A percentile compares a stretch with the other conserved stretches of the same genome.
Conservation (phyloP, 2,113 vertebrate genomes). For the Phylloscopus trochilus region DNA sequence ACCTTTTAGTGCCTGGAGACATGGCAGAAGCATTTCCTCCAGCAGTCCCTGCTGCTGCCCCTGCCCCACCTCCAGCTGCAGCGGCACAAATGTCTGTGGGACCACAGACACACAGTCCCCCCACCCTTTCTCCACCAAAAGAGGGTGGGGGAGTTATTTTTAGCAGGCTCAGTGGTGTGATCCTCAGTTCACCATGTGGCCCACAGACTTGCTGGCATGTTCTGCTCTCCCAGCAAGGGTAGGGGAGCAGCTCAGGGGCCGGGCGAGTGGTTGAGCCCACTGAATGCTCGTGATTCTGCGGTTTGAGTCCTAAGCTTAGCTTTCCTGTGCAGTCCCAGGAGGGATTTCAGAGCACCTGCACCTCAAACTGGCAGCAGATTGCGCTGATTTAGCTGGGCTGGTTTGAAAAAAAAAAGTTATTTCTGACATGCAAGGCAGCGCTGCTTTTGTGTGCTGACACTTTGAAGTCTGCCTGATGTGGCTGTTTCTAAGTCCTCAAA, state of each 20-base stretch:
- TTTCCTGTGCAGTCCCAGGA: not conserved
- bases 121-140: accelerated
- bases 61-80: not conserved
- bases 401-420: not conserved
- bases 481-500: not conserved
- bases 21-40: not conserved
- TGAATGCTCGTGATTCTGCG: not conserved
- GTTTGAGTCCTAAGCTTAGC: not conserved
- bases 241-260: not conserved
- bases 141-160: not conserved
- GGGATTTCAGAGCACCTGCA: not conserved
- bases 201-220: not conserved
- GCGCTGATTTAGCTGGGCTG: not conserved
- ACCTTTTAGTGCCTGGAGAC: not conserved
- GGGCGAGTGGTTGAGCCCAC: not conserved
- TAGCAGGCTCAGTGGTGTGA: not conserved
- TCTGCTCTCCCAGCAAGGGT: not conserved
- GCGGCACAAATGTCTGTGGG: not conserved
- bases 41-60: not conserved
- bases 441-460: not conserved
- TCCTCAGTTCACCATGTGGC: not conserved
- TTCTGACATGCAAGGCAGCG: not conserved
- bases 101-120: not conserved
- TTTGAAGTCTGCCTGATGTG: not conserved
- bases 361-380: not conserved